phyloP scores from a whole-genome alignment of 2,113 vertebrate species.

The Dasyurus viverrinus region DNA sequence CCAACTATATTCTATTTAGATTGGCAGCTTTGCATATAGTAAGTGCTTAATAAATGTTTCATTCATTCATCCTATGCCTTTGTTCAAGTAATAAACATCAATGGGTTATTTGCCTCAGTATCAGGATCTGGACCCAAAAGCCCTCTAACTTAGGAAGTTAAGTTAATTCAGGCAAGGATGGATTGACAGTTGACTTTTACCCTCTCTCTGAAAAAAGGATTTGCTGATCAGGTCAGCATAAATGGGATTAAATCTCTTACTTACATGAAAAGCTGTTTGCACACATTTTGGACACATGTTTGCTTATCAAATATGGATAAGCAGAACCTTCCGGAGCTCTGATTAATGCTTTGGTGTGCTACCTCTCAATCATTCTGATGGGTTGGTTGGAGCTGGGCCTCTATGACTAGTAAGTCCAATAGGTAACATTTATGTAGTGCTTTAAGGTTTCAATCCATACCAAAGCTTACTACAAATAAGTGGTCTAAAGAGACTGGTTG shows the following conservation, averaged over 20 bases:
- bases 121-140: neutral
- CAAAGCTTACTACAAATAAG: slow-evolving; percentile 43
- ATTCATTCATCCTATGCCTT: neutral
- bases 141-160: neutral
- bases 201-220: neutral
- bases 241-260: neutral
- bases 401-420: neutral
- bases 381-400: neutral
- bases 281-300: neutral
- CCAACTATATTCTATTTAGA: slow-evolving; percentile 53
- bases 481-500: slow-evolving; percentile 36
- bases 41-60: neutral
- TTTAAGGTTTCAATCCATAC: neutral
- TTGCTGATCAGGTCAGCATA: neutral
- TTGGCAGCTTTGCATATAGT: slow-evolving; percentile 19
- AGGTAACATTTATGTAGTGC: neutral
- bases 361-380: neutral
- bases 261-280: neutral
- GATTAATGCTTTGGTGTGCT: neutral
- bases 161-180: neutral
- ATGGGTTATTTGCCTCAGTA: neutral
- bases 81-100: neutral
- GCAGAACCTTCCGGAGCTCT: neutral
- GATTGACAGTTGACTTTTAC: neutral
- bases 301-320: neutral